phyloP scores from a whole-genome alignment of 1,140 invertebrate genomes.

The Sarcophaga peregrina region DNA sequence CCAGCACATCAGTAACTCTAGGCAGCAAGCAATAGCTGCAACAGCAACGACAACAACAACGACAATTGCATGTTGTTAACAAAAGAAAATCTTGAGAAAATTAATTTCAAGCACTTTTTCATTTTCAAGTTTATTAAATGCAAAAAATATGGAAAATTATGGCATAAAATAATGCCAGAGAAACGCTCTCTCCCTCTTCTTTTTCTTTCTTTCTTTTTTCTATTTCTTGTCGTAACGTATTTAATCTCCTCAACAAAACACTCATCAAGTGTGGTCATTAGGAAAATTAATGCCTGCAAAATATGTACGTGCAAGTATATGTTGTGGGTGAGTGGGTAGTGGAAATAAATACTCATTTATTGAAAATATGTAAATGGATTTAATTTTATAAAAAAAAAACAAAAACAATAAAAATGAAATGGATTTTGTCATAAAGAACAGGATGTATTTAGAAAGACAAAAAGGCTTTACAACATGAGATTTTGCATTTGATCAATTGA shows the following conservation, averaged over 20 bases:
- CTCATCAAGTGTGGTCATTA: slow-evolving; percentile 6
- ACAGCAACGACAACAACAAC: not conserved
- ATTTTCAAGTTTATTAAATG: slow-evolving; percentile 35
- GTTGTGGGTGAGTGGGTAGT: no score
- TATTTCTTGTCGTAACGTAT: not conserved
- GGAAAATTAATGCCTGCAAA: not conserved
- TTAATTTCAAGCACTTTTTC: slow-evolving; percentile 38
- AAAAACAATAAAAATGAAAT: no score
- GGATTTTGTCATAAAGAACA: no score
- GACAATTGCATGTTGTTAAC: not conserved
- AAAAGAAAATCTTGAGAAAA: slow-evolving; percentile 25
- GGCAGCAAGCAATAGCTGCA: not conserved
- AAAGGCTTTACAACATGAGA: no score
- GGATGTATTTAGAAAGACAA: no score
- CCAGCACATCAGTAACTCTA: not conserved
- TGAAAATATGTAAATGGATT: no score
- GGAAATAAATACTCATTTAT: no score
- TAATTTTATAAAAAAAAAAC: no score
- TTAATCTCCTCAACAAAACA: not conserved
- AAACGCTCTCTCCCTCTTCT: not conserved
- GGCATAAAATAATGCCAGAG: not conserved
- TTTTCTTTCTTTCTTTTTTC: no score
- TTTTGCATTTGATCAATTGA: no score
- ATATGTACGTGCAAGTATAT: no score
- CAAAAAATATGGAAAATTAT: slow-evolving; percentile 12